Percentiles rank a stretch among this genome's conserved stretches.
Evolutionary conservation across 2,888 invertebrate genomes (phyloP).

Genomic region (Pammene fasciana): DNA sequence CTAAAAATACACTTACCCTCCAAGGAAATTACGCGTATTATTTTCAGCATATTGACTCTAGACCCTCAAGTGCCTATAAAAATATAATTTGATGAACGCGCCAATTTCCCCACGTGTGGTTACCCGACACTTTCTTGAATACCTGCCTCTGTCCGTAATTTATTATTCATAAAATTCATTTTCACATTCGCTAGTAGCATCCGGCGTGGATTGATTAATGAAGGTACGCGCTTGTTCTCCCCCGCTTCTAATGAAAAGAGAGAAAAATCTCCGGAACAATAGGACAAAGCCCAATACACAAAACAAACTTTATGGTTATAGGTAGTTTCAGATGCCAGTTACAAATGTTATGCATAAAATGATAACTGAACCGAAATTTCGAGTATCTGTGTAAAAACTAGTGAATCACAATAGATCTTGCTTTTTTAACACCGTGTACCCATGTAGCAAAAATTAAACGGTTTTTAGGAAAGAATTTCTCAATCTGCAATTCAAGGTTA

Average conservation of each 20-base stretch:
- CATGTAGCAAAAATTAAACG: too few species aligned
- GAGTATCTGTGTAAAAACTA: too few species aligned
- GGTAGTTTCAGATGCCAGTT: neutral
- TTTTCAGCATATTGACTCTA: slow-evolving; percentile 38
- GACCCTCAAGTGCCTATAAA: slow-evolving; percentile 32
- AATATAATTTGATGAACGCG: slow-evolving; percentile 40
- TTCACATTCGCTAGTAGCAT: slow-evolving; percentile 58
- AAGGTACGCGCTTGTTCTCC: slow-evolving; percentile 53
- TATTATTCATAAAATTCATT: slow-evolving; percentile 63
- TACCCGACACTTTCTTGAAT: slow-evolving; percentile 52
- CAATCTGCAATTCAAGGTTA: too few species aligned
- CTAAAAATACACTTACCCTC: slow-evolving; percentile 30
- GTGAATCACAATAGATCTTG: too few species aligned
- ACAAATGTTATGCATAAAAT: too few species aligned
- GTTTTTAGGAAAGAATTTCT: too few species aligned
- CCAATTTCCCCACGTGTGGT: slow-evolving; percentile 44
- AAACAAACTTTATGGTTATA: slow-evolving; percentile 34
- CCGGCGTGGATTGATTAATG: slow-evolving; percentile 61
- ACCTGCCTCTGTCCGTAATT: slow-evolving; percentile 53
- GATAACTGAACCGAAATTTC: neutral
- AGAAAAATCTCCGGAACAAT: slow-evolving; percentile 45
- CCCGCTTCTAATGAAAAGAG: slow-evolving; percentile 53
- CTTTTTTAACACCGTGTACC: too few species aligned
- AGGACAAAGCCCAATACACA: slow-evolving; percentile 42
- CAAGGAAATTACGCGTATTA: slow-evolving; percentile 25